A percentile compares a stretch with the other conserved stretches of the same genome.
These are phyloP conservation scores for Malacosoma neustria DNA, from an alignment of 2,888 invertebrate genomes.

Conservation along the genomic window DNA sequence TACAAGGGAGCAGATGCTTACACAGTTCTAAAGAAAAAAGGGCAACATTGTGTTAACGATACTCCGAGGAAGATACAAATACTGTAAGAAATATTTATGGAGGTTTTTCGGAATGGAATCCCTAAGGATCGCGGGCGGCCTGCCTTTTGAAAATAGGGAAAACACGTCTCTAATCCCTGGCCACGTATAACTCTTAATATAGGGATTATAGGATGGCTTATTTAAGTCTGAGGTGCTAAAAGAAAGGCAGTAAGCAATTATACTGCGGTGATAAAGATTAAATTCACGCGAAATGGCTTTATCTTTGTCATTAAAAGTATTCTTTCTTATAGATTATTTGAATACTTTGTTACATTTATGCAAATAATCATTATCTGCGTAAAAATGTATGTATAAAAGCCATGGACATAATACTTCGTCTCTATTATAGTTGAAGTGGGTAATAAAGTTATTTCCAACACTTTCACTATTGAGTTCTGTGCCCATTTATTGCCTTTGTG, in stretches of 20 bases:
- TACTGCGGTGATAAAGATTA: slow-evolving; percentile 32
- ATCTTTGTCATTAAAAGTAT: slow-evolving; percentile 15
- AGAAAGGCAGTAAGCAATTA: slow-evolving; percentile 69
- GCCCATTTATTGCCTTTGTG: no score
- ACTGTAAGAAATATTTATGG: slow-evolving; percentile 74
- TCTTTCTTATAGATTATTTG: no score
- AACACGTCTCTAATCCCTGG: slow-evolving; percentile 65
- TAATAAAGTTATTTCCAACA: no score
- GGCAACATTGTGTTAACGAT: slow-evolving; percentile 66
- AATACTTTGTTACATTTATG: no score
- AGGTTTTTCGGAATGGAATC: slow-evolving; percentile 69
- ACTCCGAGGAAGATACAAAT: slow-evolving; percentile 72
- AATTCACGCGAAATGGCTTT: slow-evolving; percentile 17
- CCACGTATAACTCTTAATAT: slow-evolving; percentile 70
- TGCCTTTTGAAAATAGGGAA: slow-evolving; percentile 58
- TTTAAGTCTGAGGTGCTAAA: slow-evolving; percentile 62
- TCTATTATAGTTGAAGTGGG: no score
- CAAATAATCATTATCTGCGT: no score
- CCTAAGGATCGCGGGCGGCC: slow-evolving; percentile 48
- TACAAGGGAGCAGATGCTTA: slow-evolving; percentile 47
- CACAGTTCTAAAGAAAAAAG: slow-evolving; percentile 38
- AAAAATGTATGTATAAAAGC: no score
- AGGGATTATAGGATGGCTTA: slow-evolving; percentile 65
- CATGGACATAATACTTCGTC: no score
- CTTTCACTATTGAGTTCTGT: no score